phyloP scores from a whole-genome alignment of 37 sponge, comb jelly and placozoan species.

The Cliona cf. orientalis region DNA sequence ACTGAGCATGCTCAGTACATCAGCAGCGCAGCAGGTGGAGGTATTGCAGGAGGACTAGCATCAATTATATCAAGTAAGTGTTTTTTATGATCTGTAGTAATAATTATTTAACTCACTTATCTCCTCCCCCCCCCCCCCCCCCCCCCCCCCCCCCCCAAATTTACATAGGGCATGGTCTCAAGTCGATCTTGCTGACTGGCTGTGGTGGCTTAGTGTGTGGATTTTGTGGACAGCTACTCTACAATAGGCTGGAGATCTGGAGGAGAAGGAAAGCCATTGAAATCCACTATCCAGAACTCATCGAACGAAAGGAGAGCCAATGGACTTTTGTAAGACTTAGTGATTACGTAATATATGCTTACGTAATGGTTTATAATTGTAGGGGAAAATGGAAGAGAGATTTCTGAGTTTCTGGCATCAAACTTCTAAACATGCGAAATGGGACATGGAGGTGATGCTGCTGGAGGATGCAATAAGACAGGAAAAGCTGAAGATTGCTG shows the following conservation, averaged over 20 bases:
- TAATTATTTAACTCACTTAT: neutral
- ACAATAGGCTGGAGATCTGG: conserved; percentile 48
- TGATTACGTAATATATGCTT: no score
- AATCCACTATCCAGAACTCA: conserved; percentile 67
- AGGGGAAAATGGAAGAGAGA: conserved; percentile 24
- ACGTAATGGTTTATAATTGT: neutral
- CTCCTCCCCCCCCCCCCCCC: neutral
- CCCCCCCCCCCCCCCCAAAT: neutral
- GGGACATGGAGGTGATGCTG: conserved; percentile 17
- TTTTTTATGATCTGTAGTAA: neutral
- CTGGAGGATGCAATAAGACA: conserved; percentile 34
- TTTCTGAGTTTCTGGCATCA: conserved; percentile 59
- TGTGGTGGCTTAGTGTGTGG: conserved; percentile 19
- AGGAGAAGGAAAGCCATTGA: conserved; percentile 62
- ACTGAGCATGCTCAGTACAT: conserved; percentile 1
- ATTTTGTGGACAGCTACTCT: conserved; percentile 44
- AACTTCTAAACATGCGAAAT: neutral
- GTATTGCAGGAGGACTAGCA: conserved; percentile 34
- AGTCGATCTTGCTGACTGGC: conserved; percentile 9
- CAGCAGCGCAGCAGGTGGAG: conserved; percentile 55
- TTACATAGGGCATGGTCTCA: conserved; percentile 1
- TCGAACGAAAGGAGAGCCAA: neutral
- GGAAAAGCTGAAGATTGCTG: conserved; percentile 29
- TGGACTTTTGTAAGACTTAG: conserved; percentile 50
- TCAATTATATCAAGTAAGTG: conserved; percentile 52